phyloP scores from a whole-genome alignment of 2,113 vertebrate genomes.

The Macroglossus sobrinus region DNA sequence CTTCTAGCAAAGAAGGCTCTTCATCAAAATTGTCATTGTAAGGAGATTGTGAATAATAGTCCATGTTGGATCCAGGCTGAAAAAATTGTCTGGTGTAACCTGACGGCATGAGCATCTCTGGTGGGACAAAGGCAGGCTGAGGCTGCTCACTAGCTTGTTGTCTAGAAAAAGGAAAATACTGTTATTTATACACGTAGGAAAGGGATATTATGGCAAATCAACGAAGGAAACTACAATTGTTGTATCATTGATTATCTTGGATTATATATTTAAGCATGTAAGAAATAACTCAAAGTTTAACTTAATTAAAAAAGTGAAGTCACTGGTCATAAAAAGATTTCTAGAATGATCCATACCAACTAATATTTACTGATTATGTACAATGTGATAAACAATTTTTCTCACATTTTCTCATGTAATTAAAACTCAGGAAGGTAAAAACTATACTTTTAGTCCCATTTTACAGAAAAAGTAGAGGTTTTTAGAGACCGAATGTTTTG shows the following conservation, averaged over 20 bases:
- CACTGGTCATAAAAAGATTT: not conserved
- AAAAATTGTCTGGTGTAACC: constrained; percentile 82
- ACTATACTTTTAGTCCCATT: not conserved
- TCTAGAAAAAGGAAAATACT: constrained; percentile 62
- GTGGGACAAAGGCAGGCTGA: not conserved
- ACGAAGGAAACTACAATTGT: not conserved
- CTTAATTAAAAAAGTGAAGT: not conserved
- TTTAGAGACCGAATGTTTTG: not conserved
- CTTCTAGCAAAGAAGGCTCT: constrained; percentile 91
- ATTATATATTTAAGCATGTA: not conserved
- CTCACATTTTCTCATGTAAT: not conserved
- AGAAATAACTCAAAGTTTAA: not conserved
- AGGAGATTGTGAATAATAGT: constrained; percentile 60
- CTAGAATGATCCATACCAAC: not conserved
- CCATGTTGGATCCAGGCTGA: constrained; percentile 72
- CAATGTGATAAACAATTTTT: not conserved
- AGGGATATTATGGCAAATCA: not conserved
- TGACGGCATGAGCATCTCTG: constrained; percentile 57
- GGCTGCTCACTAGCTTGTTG: not conserved
- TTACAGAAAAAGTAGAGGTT: not conserved
- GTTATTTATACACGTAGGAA: not conserved
- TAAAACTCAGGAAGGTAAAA: not conserved
- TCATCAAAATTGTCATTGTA: constrained; percentile 81
- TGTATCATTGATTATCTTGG: not conserved
- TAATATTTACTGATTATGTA: not conserved